phyloP scores from a whole-genome alignment of 2,888 invertebrate species.

The Patella ulyssiponensis region DNA sequence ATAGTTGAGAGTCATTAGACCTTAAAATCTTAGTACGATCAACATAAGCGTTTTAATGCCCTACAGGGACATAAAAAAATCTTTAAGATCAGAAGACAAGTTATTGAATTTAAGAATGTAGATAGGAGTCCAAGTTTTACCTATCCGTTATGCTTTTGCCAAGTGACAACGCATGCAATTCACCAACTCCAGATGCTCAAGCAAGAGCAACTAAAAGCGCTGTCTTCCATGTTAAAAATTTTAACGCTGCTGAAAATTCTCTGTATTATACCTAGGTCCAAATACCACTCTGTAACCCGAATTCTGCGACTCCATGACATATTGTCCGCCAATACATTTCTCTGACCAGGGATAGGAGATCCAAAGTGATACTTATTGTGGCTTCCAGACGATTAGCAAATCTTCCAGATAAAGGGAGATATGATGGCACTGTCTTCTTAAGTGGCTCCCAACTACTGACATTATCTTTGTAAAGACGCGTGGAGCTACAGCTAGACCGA shows the following conservation, averaged over 20 bases:
- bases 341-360: background rate
- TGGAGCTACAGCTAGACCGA: background rate
- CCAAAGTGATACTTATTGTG: background rate
- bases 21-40: background rate
- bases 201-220: background rate
- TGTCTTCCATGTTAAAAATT: constrained; percentile 6
- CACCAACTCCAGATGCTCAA: background rate
- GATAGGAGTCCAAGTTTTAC: too few relatives aligned
- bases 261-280: background rate
- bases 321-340: background rate
- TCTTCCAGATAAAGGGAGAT: background rate
- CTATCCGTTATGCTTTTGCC: too few relatives aligned
- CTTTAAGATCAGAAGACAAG: background rate
- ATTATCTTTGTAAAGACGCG: constrained; percentile 3
- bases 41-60: background rate
- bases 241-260: background rate
- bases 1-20: background rate
- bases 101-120: background rate
- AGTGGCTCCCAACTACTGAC: background rate
- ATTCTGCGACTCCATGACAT: background rate
- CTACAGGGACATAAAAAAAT: constrained; percentile 1
- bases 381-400: background rate
- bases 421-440: background rate
- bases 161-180: constrained; percentile 1
- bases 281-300: background rate